Base-by-base conservation (phyloP, 1,140 invertebrate genomes). In the Stegodyphus dumicola region DNA sequence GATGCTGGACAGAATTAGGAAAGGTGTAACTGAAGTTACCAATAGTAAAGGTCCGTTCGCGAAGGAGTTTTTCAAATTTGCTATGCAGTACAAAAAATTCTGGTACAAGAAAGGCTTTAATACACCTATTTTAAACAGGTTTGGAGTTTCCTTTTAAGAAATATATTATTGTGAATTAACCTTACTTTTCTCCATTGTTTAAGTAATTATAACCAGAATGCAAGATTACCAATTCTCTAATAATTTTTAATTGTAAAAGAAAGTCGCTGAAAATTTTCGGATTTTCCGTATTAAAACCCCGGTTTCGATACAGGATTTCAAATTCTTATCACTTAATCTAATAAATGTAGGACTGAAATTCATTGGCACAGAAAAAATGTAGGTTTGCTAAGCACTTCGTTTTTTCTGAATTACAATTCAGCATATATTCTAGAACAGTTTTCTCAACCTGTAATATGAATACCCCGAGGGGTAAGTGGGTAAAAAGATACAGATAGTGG, bases 1-100 rank as follows among this genome's bases (percentile, higher is more conserved):
- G 17, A 89, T 91, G 76, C 89, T 91, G 87, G 91, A 91, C 75
- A 86, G 90, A 76, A 91, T 91, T 51, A 89, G 89, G 74, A 91
- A 91, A 79, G 89, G 89, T 11, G 90, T 91, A 9, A 87, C 85
- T 66, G 90, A 91, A 87, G 89, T 91, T 70, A 89, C 90, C 15
- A 88, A 88, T 48, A 65, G 87, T 33, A 88, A 88, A 67, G 87
- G 88, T 51, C 70, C 73, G n/a, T 83, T 91, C 69, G 87, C 89
- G 51, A 88, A 89, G 56, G 89, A 90, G 76, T 85, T 91, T 13
- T 91, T 91, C 86, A 80, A 89, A 17, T 90, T 90, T 87, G 90
- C 89, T 65, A 88, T 91, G 70, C 88, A 90, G 56, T 89, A 91
- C 56, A 91, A 91, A 86, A 77, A 88, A 15, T 86, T 87, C 11